phyloP scores from a whole-genome alignment of 2,797 vertebrate species.

The Intellagama lesueurii region DNA sequence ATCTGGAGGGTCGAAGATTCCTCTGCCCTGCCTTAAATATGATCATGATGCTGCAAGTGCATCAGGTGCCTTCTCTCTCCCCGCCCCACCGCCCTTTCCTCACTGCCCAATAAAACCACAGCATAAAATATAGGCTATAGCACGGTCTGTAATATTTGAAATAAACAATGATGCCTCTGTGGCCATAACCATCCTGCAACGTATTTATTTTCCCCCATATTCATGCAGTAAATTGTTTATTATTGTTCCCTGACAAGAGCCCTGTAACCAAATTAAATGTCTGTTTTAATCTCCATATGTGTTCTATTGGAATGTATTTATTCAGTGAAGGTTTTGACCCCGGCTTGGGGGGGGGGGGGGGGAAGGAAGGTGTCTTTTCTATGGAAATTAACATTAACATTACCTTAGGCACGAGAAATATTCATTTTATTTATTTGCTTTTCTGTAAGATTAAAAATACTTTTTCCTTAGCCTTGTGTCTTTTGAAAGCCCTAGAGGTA shows the following conservation, averaged over 20 bases:
- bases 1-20: background rate
- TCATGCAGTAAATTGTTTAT: background rate
- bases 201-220: accelerated
- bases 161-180: slow-evolving; percentile 2
- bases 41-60: background rate
- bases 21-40: background rate
- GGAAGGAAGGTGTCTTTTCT: background rate
- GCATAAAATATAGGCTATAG: background rate
- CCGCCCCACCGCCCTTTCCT: background rate
- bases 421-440: slow-evolving; percentile 44
- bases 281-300: slow-evolving; percentile 10
- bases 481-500: slow-evolving; percentile 34
- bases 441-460: slow-evolving; percentile 41
- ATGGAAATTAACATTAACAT: slow-evolving; percentile 29
- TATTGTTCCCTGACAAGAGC: slow-evolving; percentile 11
- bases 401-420: slow-evolving; percentile 57
- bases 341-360: accelerated
- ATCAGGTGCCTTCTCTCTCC: background rate
- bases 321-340: slow-evolving; percentile 19
- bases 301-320: slow-evolving; percentile 13
- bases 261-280: slow-evolving; percentile 7
- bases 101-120: too few relatives aligned
- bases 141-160: background rate
- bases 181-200: accelerated
- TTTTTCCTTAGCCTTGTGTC: slow-evolving; percentile 23